Base-by-base conservation (phyloP, 92 coral and sea anemone genomes). In the Chrysogorgia sp. region DNA sequence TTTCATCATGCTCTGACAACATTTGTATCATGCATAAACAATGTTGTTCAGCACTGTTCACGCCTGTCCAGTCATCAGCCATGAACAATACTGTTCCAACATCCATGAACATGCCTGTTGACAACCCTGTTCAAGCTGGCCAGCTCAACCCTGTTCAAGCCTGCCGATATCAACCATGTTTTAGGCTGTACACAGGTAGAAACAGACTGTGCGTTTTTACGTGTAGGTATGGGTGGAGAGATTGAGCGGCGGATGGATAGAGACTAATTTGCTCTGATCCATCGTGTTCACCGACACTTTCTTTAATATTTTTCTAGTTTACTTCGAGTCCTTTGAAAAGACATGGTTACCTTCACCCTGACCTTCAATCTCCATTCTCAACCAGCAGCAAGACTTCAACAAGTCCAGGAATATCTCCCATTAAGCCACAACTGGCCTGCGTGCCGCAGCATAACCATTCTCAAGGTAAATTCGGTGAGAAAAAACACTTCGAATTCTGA, bases 371-470 rank as follows among this genome's bases (percentile, higher is more conserved):
- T 30, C 84, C 37, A 77, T 74, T 43, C 63, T 82, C 77, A 56
- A 77, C 35, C 63, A 45, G 58, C 75, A 41, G 58, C 23, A 15
- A 19, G 26, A 47, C 75, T 9, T 63, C 89, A 2, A 67, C 86
- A 43, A 91, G 92, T 67, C 98, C 92, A 32, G 91, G 89, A 24
- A 85, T 93, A 12, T 93, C 98, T 2, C 98, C 98, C 15, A 93
- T 93, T 56, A 89, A 79, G 40, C 69, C 71, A 43, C 83, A 55
- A 45, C 19, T 37, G n/a, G 66, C 41, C n/a, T n/a, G n/a, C n/a
- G n/a, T n/a, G n/a, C n/a, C n/a, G n/a, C n/a, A n/a, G n/a, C 25
- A 41, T 24, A 0, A 23, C 26, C 14, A 34, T 26, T 21, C 58
- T 7, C 58, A 15, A 17, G 75, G 75, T 68, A 12, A 8, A 40